Conservation (phyloP, 2,113 vertebrate species). For the Apeltes quadracus region DNA sequence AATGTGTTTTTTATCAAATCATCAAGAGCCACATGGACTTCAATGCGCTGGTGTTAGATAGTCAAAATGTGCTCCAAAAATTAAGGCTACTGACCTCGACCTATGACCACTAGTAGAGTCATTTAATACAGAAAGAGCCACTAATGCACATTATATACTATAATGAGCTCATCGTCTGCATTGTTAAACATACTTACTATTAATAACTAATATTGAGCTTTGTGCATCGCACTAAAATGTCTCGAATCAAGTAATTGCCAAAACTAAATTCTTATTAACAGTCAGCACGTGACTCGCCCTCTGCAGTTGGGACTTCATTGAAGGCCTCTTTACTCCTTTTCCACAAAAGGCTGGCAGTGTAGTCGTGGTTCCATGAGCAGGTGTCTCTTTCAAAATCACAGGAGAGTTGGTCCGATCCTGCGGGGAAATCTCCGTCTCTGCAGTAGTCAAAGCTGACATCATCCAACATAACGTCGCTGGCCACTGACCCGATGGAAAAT, state of each 20-base stretch:
- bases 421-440: conserved; percentile 68
- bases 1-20: neutral
- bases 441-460: conserved; percentile 75
- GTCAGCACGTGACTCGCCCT: conserved; percentile 50
- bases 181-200: neutral
- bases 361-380: conserved; percentile 79
- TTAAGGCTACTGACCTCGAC: neutral
- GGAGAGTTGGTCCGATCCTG: conserved; percentile 68
- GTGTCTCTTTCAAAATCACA: conserved; percentile 78
- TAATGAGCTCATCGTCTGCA: neutral
- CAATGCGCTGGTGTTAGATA: neutral
- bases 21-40: neutral
- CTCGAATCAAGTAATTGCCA: neutral
- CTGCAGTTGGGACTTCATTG: conserved; percentile 22
- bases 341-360: conserved; percentile 67
- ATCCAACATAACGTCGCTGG: conserved; percentile 73
- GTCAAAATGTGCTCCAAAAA: neutral
- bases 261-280: neutral
- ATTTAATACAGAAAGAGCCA: neutral
- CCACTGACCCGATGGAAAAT: conserved; percentile 10
- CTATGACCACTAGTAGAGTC: neutral
- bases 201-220: neutral
- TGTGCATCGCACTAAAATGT: no score
- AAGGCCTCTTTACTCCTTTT: conserved; percentile 6
- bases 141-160: neutral